These are phyloP conservation scores for Kryptopterus vitreolus DNA, from an alignment of 2,797 vertebrate species.

Conservation along the genomic window DNA sequence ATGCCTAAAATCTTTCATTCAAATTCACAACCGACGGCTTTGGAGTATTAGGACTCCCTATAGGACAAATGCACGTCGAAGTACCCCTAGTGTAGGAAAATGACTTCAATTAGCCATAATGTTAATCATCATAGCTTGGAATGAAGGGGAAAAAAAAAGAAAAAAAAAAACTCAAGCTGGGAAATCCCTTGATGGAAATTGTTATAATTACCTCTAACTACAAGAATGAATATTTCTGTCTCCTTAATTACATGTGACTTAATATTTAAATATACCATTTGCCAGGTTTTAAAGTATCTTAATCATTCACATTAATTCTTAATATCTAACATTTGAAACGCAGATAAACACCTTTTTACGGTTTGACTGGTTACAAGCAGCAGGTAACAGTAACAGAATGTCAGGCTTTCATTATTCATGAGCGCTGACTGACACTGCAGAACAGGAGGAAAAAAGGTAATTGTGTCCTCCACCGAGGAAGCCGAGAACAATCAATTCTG, in stretches of 20 bases:
- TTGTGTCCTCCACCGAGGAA: slow-evolving; percentile 69
- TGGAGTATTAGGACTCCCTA: slow-evolving; percentile 74
- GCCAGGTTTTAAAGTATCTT: slow-evolving; percentile 87
- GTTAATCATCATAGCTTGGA: slow-evolving; percentile 96
- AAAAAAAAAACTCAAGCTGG: slow-evolving; percentile 85
- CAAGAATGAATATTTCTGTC: slow-evolving; percentile 88
- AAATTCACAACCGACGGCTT: slow-evolving; percentile 73
- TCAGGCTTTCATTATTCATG: slow-evolving; percentile 81
- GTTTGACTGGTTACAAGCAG: slow-evolving; percentile 88
- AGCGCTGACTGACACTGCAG: slow-evolving; percentile 60
- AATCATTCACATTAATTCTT: slow-evolving; percentile 97
- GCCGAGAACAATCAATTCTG: slow-evolving; percentile 57
- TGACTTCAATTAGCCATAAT: slow-evolving; percentile 96
- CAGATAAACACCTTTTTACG: slow-evolving; percentile 91
- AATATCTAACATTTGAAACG: slow-evolving; percentile 84
- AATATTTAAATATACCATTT: slow-evolving; percentile 97
- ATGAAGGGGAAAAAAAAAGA: slow-evolving; percentile 74
- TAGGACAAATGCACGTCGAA: slow-evolving; percentile 64
- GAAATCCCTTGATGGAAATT: slow-evolving; percentile 99
- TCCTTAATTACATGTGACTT: slow-evolving; percentile 95
- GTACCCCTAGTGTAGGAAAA: slow-evolving; percentile 83
- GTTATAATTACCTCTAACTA: slow-evolving; percentile 96
- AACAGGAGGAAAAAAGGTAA: slow-evolving; percentile 68
- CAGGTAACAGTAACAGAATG: slow-evolving; percentile 86
- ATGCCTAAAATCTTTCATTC: slow-evolving; percentile 75